Base-by-base conservation (phyloP, 2,113 vertebrate species). In the Nerophis ophidion region DNA sequence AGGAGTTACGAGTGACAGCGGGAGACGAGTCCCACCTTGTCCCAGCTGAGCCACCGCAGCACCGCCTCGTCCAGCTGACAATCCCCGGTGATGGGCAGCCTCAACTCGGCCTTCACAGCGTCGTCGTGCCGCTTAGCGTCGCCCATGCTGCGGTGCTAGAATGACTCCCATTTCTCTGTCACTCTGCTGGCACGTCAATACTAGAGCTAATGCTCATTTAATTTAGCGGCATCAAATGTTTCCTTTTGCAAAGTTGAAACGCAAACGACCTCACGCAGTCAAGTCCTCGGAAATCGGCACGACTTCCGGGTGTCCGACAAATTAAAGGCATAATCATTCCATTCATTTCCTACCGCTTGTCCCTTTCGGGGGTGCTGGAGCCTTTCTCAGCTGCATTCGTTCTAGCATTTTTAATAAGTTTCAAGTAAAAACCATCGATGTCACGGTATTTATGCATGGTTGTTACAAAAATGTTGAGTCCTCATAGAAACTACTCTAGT, bases 31-130 rank as follows among this genome's bases (percentile, higher is more conserved):
- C 26, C 36, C 75, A 95, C 94, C 92, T 91, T 85, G 74, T 96
- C 95, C 95, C 95, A 97, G 52, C 76, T 76, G 46, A 95, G 79
- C 95, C 95, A 95, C 73, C 88, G 92, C 50, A 72, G 86, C 59
- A 93, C 80, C 17, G 90, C 90, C 53, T 80, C 82, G 82, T 96
- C 93, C 15, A 96, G 87, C 84, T 87, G 81, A 62, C 85, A 77
- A 74, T 97, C 94, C 3, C 93, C 93, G 58, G 90, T 93, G 67
- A 74, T 77, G 65, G 54, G 79, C 57, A 57, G 65, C 42, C 82
- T 19, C 50, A 87, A 70, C 81, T 92, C 92, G 56, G 90, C 91
- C 84, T 94, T 92, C 48, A 90, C 79, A 61, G 93, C 93, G 13
- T 79, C 91, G 60, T 89, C 89, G 47, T 45, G 46, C 86, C 89